These are phyloP conservation scores for Megalops atlanticus DNA, from an alignment of 2,113 vertebrate species.

Conservation along the genomic window DNA sequence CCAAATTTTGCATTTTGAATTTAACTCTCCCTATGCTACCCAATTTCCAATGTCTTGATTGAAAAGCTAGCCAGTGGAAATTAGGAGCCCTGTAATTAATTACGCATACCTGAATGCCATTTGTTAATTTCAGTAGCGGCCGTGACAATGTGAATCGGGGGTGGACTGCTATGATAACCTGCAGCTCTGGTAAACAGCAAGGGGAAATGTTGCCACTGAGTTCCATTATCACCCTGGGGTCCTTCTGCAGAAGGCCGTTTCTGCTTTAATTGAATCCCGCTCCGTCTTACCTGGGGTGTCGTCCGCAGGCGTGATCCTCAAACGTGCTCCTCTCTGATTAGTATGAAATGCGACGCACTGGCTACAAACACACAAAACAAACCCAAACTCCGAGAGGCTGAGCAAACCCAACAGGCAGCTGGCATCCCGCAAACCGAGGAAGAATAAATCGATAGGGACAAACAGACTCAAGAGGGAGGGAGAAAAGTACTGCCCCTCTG, in stretches of 20 bases:
- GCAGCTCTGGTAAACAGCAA: constrained; percentile 51
- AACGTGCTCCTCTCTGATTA: constrained; percentile 42
- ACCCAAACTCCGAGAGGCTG: constrained; percentile 36
- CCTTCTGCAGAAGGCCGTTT: constrained; percentile 35
- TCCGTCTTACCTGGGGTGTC: constrained; percentile 32
- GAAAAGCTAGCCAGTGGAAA: constrained; percentile 40
- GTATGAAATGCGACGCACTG: constrained; percentile 35
- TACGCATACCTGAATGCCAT: constrained; percentile 42
- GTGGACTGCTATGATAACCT: constrained; percentile 50
- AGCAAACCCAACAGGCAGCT: constrained; percentile 33
- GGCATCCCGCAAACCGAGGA: not conserved
- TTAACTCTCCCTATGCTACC: constrained; percentile 33
- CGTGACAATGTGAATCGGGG: constrained; percentile 45
- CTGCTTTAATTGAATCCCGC: constrained; percentile 41
- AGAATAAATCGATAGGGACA: not conserved
- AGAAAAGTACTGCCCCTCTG: not conserved
- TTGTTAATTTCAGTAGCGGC: constrained; percentile 52
- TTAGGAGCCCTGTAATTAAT: constrained; percentile 58
- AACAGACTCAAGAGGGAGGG: not conserved
- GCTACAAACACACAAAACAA: constrained; percentile 23
- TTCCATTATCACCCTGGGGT: constrained; percentile 25
- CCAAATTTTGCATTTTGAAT: not conserved
- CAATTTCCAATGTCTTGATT: constrained; percentile 43
- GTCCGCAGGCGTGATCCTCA: constrained; percentile 41
- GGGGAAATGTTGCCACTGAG: constrained; percentile 38